A percentile compares a stretch with the other conserved stretches of the same genome.
Conservation (phyloP, 2,113 vertebrate species). For the Podocnemis expansa region DNA sequence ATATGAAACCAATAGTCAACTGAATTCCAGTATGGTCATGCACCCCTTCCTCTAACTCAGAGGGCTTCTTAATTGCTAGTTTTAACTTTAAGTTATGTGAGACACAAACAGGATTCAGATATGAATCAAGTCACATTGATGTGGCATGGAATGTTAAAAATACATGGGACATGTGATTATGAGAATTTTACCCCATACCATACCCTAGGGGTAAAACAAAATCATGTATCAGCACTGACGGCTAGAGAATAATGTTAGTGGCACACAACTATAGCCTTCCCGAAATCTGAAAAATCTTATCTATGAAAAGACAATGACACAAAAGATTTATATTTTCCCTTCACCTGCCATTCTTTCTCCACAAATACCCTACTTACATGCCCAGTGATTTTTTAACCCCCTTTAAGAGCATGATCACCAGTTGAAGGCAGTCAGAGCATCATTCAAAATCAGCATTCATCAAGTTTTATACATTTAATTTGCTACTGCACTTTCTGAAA, state of each 20-base stretch:
- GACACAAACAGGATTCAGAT: neutral
- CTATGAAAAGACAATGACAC: neutral
- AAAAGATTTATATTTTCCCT: neutral
- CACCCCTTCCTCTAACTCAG: neutral
- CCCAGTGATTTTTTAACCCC: neutral
- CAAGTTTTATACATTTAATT: neutral
- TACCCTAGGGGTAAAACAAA: accelerated
- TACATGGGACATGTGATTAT: neutral
- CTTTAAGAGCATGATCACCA: neutral
- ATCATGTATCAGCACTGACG: neutral
- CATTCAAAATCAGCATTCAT: neutral
- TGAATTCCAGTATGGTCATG: neutral
- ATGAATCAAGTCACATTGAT: neutral
- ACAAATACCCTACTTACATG: neutral
- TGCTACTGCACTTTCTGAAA: accelerated
- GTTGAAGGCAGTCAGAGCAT: accelerated
- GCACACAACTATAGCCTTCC: neutral
- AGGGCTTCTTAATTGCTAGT: neutral
- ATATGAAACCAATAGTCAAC: neutral
- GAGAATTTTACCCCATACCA: neutral
- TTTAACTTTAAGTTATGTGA: neutral
- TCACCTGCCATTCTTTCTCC: neutral
- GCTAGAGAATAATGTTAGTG: neutral
- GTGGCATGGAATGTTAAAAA: neutral
- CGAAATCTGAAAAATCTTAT: accelerated